These are phyloP conservation scores for Trisateles emortualis DNA, from an alignment of 2,888 invertebrate genomes.

Conservation along the genomic window DNA sequence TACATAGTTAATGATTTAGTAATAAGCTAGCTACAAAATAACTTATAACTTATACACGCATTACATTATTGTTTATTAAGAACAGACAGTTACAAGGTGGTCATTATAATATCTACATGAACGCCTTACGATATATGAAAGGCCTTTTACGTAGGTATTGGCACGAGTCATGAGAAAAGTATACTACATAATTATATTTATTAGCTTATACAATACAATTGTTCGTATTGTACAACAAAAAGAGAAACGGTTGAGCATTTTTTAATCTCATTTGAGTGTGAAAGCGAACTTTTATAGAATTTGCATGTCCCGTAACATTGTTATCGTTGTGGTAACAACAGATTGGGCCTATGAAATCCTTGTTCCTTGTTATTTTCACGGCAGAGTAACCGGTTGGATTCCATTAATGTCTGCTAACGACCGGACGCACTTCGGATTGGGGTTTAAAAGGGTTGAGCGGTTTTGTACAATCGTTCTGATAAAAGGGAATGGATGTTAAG, in stretches of 20 bases:
- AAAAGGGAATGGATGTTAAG: slow-evolving; percentile 82
- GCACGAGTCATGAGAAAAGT: too few species aligned
- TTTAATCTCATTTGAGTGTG: slow-evolving; percentile 15
- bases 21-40: too few species aligned
- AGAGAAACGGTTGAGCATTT: not conserved
- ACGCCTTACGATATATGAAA: too few species aligned
- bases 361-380: slow-evolving; percentile 82
- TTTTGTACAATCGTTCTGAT: slow-evolving; percentile 85
- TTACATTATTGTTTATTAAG: too few species aligned
- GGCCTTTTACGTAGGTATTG: too few species aligned
- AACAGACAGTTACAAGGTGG: too few species aligned
- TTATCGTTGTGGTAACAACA: slow-evolving; percentile 67
- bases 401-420: slow-evolving; percentile 86
- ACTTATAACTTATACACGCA: too few species aligned
- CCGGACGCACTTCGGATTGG: slow-evolving; percentile 84
- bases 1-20: too few species aligned
- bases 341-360: slow-evolving; percentile 67
- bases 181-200: too few species aligned
- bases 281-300: slow-evolving; percentile 33
- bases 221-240: not conserved
- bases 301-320: slow-evolving; percentile 51
- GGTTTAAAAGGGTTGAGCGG: slow-evolving; percentile 87
- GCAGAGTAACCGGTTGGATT: slow-evolving; percentile 79
- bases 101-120: too few species aligned
- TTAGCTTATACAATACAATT: too few species aligned